Conservation (phyloP, 2,113 vertebrate genomes). For the Pelusios castaneus region DNA sequence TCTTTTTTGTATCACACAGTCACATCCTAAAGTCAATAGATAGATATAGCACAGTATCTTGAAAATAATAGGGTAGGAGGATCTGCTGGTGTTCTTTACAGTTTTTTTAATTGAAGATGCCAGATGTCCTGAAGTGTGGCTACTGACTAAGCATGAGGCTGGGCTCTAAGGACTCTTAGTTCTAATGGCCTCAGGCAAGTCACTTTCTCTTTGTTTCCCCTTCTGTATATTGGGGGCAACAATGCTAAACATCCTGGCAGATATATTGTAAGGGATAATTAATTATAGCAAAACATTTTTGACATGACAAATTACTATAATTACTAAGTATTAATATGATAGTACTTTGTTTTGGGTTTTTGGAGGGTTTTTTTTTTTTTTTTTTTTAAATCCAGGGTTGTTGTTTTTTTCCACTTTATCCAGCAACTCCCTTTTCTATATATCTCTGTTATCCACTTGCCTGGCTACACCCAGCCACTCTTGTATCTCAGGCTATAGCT, state of each 20-base stretch:
- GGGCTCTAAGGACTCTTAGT: neutral
- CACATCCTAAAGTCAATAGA: neutral
- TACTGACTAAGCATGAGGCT: neutral
- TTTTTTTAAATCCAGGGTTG: neutral
- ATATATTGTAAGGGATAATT: neutral
- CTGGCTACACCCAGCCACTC: neutral
- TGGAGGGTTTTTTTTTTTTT: neutral
- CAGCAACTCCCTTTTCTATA: neutral
- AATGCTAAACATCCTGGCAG: neutral
- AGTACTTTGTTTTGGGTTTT: neutral
- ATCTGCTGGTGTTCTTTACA: neutral
- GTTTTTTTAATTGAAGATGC: rapidly evolving
- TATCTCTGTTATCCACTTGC: neutral
- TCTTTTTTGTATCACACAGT: neutral
- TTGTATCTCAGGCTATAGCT: neutral
- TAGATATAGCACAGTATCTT: neutral
- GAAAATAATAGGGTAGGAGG: neutral
- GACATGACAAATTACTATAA: neutral
- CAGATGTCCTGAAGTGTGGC: neutral
- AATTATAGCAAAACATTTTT: neutral
- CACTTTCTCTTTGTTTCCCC: neutral
- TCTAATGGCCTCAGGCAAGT: neutral
- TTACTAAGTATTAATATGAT: neutral
- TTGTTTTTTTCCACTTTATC: rapidly evolving
- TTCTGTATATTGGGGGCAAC: neutral